Evolutionary conservation across 2,113 vertebrate species (phyloP).

Genomic region (Dryoscopus gambensis): DNA sequence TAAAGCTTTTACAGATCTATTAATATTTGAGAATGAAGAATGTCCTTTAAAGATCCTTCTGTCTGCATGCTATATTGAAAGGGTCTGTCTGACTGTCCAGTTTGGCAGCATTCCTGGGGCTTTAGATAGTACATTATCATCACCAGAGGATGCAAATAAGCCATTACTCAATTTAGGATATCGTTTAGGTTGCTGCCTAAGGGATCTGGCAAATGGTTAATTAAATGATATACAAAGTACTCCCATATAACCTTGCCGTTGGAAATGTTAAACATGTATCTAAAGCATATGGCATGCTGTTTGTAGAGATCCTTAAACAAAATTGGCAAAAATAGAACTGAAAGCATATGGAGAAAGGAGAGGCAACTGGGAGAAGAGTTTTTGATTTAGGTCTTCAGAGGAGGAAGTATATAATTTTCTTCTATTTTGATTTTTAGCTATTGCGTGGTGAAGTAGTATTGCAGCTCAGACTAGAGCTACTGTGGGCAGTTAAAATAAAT

Average conservation of each 20-base stretch:
- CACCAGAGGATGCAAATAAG: background rate
- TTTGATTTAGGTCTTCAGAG: background rate
- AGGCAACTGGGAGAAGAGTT: background rate
- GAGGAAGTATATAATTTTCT: background rate
- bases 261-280: background rate
- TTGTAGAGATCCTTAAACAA: background rate
- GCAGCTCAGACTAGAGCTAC: background rate
- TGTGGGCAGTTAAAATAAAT: background rate
- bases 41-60: background rate
- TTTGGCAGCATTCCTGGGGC: background rate
- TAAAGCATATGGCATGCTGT: background rate
- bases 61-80: background rate
- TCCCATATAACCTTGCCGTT: background rate
- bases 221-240: background rate
- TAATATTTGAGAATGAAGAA: background rate
- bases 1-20: background rate
- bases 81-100: background rate
- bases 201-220: background rate
- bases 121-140: background rate
- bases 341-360: background rate
- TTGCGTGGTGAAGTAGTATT: background rate
- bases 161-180: background rate
- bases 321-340: background rate
- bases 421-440: background rate
- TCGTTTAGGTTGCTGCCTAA: background rate